Evolutionary conservation across 2,113 vertebrate species (phyloP).

Genomic region (Corythaixoides concolor): DNA sequence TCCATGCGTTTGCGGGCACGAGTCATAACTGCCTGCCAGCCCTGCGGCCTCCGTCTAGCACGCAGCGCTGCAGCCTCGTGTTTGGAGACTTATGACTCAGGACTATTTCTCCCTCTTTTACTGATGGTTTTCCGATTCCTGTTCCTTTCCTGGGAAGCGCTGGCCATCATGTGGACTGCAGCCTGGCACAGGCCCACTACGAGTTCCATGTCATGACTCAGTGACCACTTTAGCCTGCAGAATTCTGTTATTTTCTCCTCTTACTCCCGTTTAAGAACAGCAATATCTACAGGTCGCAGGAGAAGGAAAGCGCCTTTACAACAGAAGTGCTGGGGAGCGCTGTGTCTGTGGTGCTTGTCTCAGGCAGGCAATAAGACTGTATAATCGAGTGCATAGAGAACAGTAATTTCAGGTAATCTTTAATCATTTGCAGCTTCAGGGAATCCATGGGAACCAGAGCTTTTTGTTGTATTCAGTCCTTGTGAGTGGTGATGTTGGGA

Average conservation of each 20-base stretch:
- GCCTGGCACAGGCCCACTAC: background rate
- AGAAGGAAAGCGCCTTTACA: slow-evolving; percentile 16
- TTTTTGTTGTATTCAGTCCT: slow-evolving; percentile 27
- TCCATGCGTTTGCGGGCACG: background rate
- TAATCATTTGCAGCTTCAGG: slow-evolving; percentile 55
- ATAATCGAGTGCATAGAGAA: slow-evolving; percentile 19
- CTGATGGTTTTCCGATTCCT: background rate
- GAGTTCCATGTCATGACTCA: background rate
- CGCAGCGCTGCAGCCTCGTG: rapidly evolving
- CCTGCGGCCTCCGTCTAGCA: rapidly evolving
- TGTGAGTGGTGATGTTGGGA: slow-evolving; percentile 66
- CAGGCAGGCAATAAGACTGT: background rate
- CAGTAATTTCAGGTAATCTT: slow-evolving; percentile 47
- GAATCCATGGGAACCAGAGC: background rate
- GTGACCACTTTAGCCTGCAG: background rate
- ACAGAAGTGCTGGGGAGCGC: slow-evolving; percentile 21
- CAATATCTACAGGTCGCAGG: background rate
- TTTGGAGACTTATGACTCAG: background rate
- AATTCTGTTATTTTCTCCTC: background rate
- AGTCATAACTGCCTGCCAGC: background rate
- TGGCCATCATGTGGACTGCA: background rate
- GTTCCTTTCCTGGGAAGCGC: background rate
- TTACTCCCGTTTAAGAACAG: background rate
- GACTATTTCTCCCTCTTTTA: background rate
- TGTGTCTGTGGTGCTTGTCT: background rate